Evolutionary conservation across 1,140 invertebrate species (phyloP).

Genomic region (Daktulosphaira vitifoliae): DNA sequence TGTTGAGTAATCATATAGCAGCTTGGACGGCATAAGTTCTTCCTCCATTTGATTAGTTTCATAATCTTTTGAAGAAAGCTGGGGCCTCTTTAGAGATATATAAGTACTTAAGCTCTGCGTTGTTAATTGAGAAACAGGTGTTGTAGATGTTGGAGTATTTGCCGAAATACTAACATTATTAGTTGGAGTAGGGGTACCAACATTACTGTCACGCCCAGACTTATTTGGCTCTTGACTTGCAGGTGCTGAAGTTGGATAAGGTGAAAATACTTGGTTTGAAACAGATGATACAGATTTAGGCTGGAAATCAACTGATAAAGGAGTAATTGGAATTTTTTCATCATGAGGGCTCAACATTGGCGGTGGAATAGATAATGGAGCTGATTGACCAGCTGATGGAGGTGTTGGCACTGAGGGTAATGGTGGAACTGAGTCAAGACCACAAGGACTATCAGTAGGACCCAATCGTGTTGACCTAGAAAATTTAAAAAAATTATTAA

Average conservation of each 20-base stretch:
- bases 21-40: slow-evolving; percentile 60
- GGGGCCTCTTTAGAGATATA: slow-evolving; percentile 54
- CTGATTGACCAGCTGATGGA: slow-evolving; percentile 55
- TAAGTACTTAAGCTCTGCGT: slow-evolving; percentile 21
- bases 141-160: slow-evolving; percentile 36
- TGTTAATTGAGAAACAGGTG: slow-evolving; percentile 1
- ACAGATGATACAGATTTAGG: slow-evolving; percentile 51
- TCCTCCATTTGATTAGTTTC: slow-evolving; percentile 61
- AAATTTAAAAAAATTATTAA: neutral
- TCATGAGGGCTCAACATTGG: slow-evolving; percentile 43
- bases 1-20: slow-evolving; percentile 79
- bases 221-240: slow-evolving; percentile 19
- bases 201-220: slow-evolving; percentile 27
- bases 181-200: slow-evolving; percentile 30
- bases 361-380: slow-evolving; percentile 48
- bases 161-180: slow-evolving; percentile 29
- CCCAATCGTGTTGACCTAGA: slow-evolving; percentile 13
- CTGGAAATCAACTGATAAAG: slow-evolving; percentile 48
- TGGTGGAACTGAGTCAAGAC: slow-evolving; percentile 55
- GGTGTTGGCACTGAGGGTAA: slow-evolving; percentile 65
- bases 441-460: slow-evolving; percentile 24
- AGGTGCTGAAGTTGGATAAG: slow-evolving; percentile 39
- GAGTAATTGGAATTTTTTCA: slow-evolving; percentile 43
- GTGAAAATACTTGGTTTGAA: slow-evolving; percentile 46
- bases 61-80: slow-evolving; percentile 60